A percentile compares a stretch with the other conserved stretches of the same genome.
phyloP scores from a whole-genome alignment of 1,140 invertebrate species.

The Neodiprion lecontei region DNA sequence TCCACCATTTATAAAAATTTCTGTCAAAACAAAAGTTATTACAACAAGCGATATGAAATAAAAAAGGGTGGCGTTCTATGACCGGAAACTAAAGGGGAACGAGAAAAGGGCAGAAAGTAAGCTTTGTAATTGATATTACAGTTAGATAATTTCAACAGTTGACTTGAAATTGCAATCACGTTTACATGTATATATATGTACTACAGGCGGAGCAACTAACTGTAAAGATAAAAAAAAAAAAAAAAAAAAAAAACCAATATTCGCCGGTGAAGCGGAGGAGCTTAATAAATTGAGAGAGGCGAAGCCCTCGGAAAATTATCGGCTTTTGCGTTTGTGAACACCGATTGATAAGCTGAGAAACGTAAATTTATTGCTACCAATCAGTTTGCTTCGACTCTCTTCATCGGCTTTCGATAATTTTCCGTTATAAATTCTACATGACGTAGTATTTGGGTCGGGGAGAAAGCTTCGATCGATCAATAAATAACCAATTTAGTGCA shows the following conservation, averaged over 20 bases:
- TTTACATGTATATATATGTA: not conserved
- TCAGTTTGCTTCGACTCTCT: not conserved
- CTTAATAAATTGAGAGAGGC: not conserved
- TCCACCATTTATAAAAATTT: no score
- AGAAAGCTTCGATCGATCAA: not conserved
- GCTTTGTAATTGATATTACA: not conserved
- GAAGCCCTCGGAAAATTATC: not conserved
- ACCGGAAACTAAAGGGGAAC: no score
- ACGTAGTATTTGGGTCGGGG: not conserved
- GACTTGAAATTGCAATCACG: not conserved
- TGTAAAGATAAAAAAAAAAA: not conserved
- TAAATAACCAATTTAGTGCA: not conserved
- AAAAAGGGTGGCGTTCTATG: no score
- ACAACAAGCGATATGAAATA: no score
- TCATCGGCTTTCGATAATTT: not conserved
- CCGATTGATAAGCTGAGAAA: not conserved
- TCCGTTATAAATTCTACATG: not conserved
- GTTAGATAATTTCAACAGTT: not conserved
- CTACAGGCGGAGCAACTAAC: no score
- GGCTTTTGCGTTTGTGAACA: not conserved
- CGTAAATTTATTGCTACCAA: conserved; percentile 2
- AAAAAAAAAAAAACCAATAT: not conserved
- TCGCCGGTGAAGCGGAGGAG: not conserved
- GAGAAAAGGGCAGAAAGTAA: not conserved
- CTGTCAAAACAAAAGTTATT: no score